Evolutionary conservation across 1,140 invertebrate species (phyloP), one percentile per base, ranked within the genome.

Genomic region (Drosophila pandora): DNA sequence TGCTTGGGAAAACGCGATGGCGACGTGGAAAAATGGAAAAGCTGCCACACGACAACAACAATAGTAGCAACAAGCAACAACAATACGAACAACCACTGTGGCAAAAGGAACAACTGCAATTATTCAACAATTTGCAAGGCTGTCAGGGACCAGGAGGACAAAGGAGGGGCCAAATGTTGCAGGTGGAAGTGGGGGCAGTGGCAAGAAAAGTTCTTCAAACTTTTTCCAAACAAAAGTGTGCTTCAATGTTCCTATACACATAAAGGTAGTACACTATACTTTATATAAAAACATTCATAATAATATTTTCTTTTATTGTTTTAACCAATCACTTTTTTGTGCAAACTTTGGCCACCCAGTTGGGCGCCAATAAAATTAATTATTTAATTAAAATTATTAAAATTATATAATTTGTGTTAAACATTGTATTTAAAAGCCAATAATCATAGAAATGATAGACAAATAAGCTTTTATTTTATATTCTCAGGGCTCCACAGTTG

Each of bases 91-190:
- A 41, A 41, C 39, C 13, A 13, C 39, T 17, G 13, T 21, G 41
- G 41, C 41, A 13, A 43, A 65, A 61, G 56, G 61, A 81, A 76
- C 77, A 84, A 84, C 59, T 76, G 70, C 82, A 87, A 82, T 87
- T 87, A 88, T 87, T 87, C 75, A 82, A 87, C 82, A 87, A 87
- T 85, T 85, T 85, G 82, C 63, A 53, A 67, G 73, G 72, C 55
- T 47, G 34, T 45, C 30, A 50, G 13, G 13, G 32, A 43, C 9
- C 25, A 17, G n/a, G 12, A 9, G 22, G 49, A 17, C 17, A 17
- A 43, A 3, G 12, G 2, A 21, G 12, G n/a, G 25, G 30, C 9
- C 17, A 10, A 41, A 13, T n/a, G 39, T 41, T n/a, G 41, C 12
- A 13, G 21, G 3, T 22, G 55, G 47, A 4, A 9, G 43, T 21